Evolutionary conservation across 2,113 vertebrate genomes (phyloP), one percentile per base, ranked within the genome.

Genomic region (Danionella cerebrum): DNA sequence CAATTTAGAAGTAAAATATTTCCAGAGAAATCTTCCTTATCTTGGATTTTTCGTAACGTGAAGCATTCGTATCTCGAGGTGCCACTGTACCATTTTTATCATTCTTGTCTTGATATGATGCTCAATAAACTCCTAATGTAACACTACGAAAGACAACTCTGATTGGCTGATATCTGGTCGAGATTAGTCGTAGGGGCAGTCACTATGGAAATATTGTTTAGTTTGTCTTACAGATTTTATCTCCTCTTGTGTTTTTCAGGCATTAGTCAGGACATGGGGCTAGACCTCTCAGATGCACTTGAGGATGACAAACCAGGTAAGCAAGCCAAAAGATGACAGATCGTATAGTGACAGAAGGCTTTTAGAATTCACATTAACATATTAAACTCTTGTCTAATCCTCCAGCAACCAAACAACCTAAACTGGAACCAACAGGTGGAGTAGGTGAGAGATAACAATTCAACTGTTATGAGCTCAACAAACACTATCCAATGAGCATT

Each of bases 221-320:
- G n/a, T n/a, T n/a, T n/a, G n/a, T 24, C 31, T 22, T 1, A 54
- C 25, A 11, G 5, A 21, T 52, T 27, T 11, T 57, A 11, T 22
- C 18, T 6, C 69, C 42, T n/a, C n/a, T n/a, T n/a, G n/a, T 70
- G 57, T 24, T 12, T 73, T 69, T 1, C 14, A 87, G 87, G 80
- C 21, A 27, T 78, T 19, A 57, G 77, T 38, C 76, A 87, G 65
- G n/a, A n/a, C n/a, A n/a, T n/a, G n/a, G 80, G 48, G 0, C 3
- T 74, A 1, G 8, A 39, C 2, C 29, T 85, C 10, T 3, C 1
- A 1, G 77, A 76, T 24, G 77, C 71, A 16, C 3, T 79, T 4
- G 36, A 19, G 1, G 24, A 14, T 9, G 60, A 55, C 13, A 3
- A 39, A 0, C 42, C 14, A 51, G 1, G 58, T 60, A 19, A 60